Base-by-base conservation (phyloP, 2,797 vertebrate genomes). In the Gambelia wislizenii region DNA sequence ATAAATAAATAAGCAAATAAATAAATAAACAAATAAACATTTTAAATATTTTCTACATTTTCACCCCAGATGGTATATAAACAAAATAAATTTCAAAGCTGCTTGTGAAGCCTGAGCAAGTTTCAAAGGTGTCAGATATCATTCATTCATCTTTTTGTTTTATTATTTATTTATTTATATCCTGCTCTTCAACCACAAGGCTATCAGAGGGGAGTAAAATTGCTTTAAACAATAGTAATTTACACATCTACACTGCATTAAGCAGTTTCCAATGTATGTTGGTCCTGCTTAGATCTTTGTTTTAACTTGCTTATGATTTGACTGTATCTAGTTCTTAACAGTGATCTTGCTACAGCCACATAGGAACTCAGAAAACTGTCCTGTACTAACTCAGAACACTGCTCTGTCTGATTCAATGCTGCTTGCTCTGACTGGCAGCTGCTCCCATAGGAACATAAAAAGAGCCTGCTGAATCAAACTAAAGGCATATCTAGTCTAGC, bases 21-120 rank as follows among this genome's bases (percentile, higher is more conserved):
- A 49, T 49, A 9, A 9, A 9, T 5, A 49, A 14, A 25, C 4
- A 61, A 5, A 27, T 20, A 14, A 14, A 27, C 42, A 64, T 64
- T 18, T 44, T 64, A 16, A 67, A 67, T 30, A 13, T 67, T 64
- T 42, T 30, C 25, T 64, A 30, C 89, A 89, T 94, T 94, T 94
- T 90, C 89, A 95, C 93, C 92, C 92, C 85, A 91, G 74, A 36
- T 76, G 39, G 59, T 61, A 93, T 94, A 94, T 93, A 94, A 93
- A 95, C 91, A 96, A 93, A 93, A 94, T 81, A 52, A 76, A 75
- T 91, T 93, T 92, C 91, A 88, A 84, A 86, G 84, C 91, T 79
- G 83, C 92, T 88, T 92, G 87, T 92, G 91, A 92, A 94, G 84
- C 74, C 89, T 59, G 91, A 85, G 91, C 83, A 91, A 90, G 92